A percentile compares a stretch with the other conserved stretches of the same genome.
Evolutionary conservation across 2,113 vertebrate genomes (phyloP).

Genomic region (Brachypteracias leptosomus): DNA sequence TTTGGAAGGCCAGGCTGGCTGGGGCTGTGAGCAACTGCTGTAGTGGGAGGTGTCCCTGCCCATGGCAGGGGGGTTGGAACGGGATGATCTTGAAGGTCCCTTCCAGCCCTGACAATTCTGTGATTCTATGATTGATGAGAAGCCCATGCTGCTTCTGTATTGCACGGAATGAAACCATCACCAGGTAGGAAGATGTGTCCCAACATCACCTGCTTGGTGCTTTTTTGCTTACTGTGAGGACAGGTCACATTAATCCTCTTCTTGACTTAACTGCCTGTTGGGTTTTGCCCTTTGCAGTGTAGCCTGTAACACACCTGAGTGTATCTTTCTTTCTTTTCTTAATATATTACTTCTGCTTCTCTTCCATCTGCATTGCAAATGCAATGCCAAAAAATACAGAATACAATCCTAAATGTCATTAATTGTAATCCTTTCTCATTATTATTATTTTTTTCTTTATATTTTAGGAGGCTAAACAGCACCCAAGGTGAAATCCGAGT

Average conservation of each 20-base stretch:
- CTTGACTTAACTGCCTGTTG: background rate
- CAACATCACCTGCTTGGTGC: background rate
- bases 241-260: background rate
- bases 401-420: background rate
- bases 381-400: background rate
- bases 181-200: background rate
- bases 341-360: background rate
- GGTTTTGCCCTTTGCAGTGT: background rate
- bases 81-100: too few relatives aligned
- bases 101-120: too few relatives aligned
- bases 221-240: background rate
- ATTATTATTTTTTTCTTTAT: conserved; percentile 5
- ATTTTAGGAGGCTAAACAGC: conserved; percentile 93
- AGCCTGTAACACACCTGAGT: background rate
- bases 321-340: background rate
- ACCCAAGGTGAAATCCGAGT: conserved; percentile 99
- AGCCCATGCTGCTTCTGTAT: background rate
- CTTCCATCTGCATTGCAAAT: background rate
- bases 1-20: too few relatives aligned
- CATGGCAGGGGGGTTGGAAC: too few relatives aligned
- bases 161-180: background rate
- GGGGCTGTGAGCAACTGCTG: too few relatives aligned
- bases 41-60: too few relatives aligned
- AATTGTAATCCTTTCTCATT: background rate
- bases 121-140: too few relatives aligned